These are phyloP conservation scores for Bemisia tabaci DNA, from an alignment of 1,140 invertebrate genomes.

Conservation along the genomic window DNA sequence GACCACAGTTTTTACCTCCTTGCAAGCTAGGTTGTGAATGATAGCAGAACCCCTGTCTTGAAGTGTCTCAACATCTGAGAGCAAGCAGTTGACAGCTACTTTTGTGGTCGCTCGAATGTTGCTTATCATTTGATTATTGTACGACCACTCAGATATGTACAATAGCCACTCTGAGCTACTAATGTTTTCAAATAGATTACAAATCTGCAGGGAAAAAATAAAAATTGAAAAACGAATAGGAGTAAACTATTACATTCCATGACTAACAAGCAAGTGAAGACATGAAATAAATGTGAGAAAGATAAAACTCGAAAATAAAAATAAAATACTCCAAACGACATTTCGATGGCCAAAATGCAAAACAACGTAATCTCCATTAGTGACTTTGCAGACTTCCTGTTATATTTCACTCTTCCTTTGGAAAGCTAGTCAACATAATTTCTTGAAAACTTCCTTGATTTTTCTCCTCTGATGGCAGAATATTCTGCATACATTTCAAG, in stretches of 20 bases:
- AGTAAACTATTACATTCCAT: constrained; percentile 12
- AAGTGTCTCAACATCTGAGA: constrained; percentile 54
- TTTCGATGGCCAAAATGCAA: too few relatives aligned
- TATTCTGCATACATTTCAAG: too few relatives aligned
- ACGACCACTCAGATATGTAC: constrained; percentile 83
- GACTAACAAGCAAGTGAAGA: not conserved
- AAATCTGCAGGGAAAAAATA: constrained; percentile 43
- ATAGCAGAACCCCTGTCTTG: constrained; percentile 72
- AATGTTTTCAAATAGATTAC: constrained; percentile 79
- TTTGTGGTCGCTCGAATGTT: constrained; percentile 85
- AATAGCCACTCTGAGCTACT: constrained; percentile 83
- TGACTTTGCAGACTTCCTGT: too few relatives aligned
- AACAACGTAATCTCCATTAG: too few relatives aligned
- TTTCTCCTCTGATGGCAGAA: too few relatives aligned
- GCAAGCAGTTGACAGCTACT: constrained; percentile 71
- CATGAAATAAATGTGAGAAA: not conserved
- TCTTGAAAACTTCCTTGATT: too few relatives aligned
- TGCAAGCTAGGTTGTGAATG: constrained; percentile 80
- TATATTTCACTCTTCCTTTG: too few relatives aligned
- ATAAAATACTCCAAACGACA: too few relatives aligned
- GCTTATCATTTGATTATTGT: constrained; percentile 54
- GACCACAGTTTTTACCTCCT: constrained; percentile 95
- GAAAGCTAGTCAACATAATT: too few relatives aligned
- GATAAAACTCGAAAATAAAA: not conserved
- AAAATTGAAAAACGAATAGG: constrained; percentile 1